Percentiles rank a stretch among this genome's conserved stretches.
phyloP scores from a whole-genome alignment of 1,140 invertebrate species.

The Cotesia glomerata region DNA sequence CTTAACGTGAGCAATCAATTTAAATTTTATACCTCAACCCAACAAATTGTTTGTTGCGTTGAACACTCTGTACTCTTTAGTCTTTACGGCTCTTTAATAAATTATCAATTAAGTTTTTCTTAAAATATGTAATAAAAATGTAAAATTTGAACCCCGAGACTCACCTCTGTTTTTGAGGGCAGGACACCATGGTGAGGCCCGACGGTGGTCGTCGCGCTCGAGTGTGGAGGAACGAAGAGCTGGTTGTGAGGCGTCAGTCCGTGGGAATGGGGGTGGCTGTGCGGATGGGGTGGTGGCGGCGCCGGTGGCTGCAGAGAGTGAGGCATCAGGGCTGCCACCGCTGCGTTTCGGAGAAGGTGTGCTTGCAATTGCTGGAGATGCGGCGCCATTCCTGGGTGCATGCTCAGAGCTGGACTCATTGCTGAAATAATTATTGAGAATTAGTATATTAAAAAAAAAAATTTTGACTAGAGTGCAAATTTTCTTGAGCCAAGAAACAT shows the following conservation, averaged over 20 bases:
- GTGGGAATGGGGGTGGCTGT: conserved; percentile 56
- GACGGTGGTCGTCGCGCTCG: conserved; percentile 51
- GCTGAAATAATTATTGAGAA: conserved; percentile 46
- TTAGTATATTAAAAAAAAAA: background rate
- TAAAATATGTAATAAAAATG: too few species aligned
- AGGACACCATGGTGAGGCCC: conserved; percentile 52
- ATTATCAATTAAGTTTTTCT: too few species aligned
- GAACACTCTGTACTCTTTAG: too few species aligned
- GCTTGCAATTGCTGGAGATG: conserved; percentile 80
- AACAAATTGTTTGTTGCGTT: too few species aligned
- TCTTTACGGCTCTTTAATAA: too few species aligned
- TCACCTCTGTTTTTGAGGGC: conserved; percentile 59
- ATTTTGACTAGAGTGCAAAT: too few species aligned
- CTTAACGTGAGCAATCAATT: too few species aligned
- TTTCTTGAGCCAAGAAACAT: too few species aligned
- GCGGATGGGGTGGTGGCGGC: conserved; percentile 62
- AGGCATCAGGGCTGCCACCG: conserved; percentile 67
- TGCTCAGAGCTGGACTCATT: conserved; percentile 71
- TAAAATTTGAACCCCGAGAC: background rate
- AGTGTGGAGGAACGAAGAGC: conserved; percentile 59
- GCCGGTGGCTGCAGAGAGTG: conserved; percentile 62
- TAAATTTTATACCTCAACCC: too few species aligned
- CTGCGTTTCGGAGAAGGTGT: conserved; percentile 71
- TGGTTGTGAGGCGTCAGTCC: conserved; percentile 51
- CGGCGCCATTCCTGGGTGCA: conserved; percentile 71